Percentiles rank a stretch among this genome's conserved stretches.
Conservation (phyloP, 2,113 vertebrate genomes). For the Xerus inauris region DNA sequence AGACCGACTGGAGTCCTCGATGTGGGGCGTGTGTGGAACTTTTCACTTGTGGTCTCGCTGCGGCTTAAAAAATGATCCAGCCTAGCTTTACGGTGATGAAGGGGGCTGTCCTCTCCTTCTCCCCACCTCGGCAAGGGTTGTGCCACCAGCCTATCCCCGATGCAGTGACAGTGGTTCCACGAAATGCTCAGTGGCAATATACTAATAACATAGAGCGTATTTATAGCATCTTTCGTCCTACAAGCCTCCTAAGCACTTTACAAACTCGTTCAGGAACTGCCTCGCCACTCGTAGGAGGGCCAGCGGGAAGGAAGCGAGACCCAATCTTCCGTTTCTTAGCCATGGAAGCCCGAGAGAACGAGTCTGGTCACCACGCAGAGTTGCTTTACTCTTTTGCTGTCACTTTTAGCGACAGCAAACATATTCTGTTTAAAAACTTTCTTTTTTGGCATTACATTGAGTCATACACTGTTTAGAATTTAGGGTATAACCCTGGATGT, state of each 20-base stretch:
- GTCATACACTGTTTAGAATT: conserved; percentile 1
- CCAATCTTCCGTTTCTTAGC: not conserved
- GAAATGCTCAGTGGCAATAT: conserved; percentile 22
- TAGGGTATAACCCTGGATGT: conserved; percentile 57
- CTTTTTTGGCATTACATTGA: conserved; percentile 17
- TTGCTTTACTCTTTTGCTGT: not conserved
- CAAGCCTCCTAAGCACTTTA: not conserved
- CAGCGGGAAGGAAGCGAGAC: not conserved
- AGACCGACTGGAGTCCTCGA: not conserved
- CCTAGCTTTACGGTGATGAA: not conserved
- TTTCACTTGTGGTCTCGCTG: conserved; percentile 12
- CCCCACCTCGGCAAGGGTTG: not conserved
- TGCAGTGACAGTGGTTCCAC: conserved; percentile 76
- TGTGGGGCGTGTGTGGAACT: conserved; percentile 69
- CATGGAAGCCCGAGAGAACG: not conserved
- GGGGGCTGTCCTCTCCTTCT: not conserved
- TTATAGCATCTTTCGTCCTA: not conserved
- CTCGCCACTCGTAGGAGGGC: not conserved
- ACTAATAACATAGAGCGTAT: not conserved
- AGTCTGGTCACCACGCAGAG: not conserved
- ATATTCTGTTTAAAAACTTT: conserved; percentile 31
- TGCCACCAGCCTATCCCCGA: not conserved
- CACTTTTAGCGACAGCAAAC: not conserved
- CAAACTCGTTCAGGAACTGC: not conserved
- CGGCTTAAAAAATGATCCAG: not conserved